Percentiles rank a stretch among this genome's conserved stretches.
phyloP scores from a whole-genome alignment of 2,888 invertebrate species.

The Parnassius orleans region DNA sequence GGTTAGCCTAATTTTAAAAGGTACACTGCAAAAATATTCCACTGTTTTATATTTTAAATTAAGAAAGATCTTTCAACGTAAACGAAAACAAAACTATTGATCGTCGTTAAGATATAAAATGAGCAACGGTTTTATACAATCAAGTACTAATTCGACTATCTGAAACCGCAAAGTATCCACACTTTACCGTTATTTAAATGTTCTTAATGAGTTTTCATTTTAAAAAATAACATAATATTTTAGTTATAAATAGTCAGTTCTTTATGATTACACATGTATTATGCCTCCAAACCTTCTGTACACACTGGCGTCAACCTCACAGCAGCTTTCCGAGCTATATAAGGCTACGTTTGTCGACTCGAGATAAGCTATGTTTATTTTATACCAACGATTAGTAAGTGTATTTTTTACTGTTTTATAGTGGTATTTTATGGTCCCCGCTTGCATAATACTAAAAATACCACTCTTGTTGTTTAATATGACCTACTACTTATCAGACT shows the following conservation, averaged over 20 bases:
- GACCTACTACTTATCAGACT: too few species aligned
- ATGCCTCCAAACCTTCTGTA: not conserved
- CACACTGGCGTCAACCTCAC: conserved; percentile 27
- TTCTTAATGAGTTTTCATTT: not conserved
- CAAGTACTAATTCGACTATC: not conserved
- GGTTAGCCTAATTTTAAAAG: too few species aligned
- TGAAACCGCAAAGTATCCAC: conserved; percentile 10
- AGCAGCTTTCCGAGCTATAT: conserved; percentile 56
- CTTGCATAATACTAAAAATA: not conserved
- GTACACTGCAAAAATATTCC: too few species aligned
- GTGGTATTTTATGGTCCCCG: conserved; percentile 9
- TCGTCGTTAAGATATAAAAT: too few species aligned
- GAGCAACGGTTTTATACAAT: too few species aligned
- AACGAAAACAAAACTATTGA: too few species aligned
- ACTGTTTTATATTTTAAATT: too few species aligned
- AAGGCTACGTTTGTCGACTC: conserved; percentile 57
- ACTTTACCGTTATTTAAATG: conserved; percentile 13
- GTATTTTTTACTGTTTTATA: conserved; percentile 44
- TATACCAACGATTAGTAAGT: conserved; percentile 54
- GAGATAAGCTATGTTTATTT: conserved; percentile 72
- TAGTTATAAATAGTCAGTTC: too few species aligned
- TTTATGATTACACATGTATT: too few species aligned
- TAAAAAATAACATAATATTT: not conserved
- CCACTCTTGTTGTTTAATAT: too few species aligned
- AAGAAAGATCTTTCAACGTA: too few species aligned